A percentile compares a stretch with the other conserved stretches of the same genome.
Evolutionary conservation across 64 coral and sea anemone species (phyloP).

Genomic region (Pocillopora damicornis): DNA sequence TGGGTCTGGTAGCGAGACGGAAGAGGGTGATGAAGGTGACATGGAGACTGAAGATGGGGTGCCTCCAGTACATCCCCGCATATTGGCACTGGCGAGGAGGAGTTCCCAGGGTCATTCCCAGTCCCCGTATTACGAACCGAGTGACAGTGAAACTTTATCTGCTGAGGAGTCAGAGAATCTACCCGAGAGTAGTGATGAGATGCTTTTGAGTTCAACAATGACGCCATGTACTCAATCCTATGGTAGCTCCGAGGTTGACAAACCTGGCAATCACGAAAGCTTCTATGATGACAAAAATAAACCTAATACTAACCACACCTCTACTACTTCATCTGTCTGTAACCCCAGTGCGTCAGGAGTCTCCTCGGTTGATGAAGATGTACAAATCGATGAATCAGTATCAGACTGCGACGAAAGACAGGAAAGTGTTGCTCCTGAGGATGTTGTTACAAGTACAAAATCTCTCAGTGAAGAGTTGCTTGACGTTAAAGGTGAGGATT

Average conservation of each 20-base stretch:
- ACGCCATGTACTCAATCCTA: neutral
- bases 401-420: neutral
- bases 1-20: neutral
- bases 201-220: constrained; percentile 31
- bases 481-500: neutral
- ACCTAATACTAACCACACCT: neutral
- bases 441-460: neutral
- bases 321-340: neutral
- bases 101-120: constrained; percentile 25
- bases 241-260: neutral
- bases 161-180: constrained; percentile 79
- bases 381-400: neutral
- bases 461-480: neutral
- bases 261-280: neutral
- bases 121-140: constrained; percentile 46
- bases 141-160: constrained; percentile 89
- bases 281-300: neutral
- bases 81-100: neutral
- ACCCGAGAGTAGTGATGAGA: constrained; percentile 84
- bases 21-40: constrained; percentile 2
- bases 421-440: constrained; percentile 23
- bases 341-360: neutral
- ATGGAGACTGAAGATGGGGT: neutral
- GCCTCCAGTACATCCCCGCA: neutral
- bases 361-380: constrained; percentile 3